Conservation (phyloP, 2,113 vertebrate genomes). For the Caloenas nicobarica region DNA sequence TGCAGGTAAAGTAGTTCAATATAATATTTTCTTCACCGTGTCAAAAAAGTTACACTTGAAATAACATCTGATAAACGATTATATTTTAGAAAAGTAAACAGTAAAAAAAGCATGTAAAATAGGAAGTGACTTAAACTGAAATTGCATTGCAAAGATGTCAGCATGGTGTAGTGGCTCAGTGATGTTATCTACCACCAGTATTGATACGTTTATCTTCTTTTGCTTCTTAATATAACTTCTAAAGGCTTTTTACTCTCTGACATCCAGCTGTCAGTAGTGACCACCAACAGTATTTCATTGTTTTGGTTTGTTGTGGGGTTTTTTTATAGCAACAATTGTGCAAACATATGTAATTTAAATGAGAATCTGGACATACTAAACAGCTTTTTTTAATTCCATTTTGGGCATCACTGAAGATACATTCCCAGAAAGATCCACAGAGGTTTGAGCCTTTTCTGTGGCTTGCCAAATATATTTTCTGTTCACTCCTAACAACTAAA, state of each 20-base stretch:
- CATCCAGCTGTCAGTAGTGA: background rate
- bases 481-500: conserved; percentile 41
- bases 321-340: conserved; percentile 2
- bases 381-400: conserved; percentile 20
- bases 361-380: background rate
- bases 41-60: conserved; percentile 32
- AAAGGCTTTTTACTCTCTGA: background rate
- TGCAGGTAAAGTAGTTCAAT: background rate
- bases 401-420: background rate
- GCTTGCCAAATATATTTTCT: conserved; percentile 41
- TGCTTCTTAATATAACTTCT: background rate
- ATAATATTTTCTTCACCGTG: background rate
- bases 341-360: conserved; percentile 4
- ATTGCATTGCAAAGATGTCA: conserved; percentile 10
- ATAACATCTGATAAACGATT: conserved; percentile 42
- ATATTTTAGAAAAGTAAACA: conserved; percentile 33
- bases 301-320: too few species aligned
- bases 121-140: conserved; percentile 19
- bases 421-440: conserved; percentile 5
- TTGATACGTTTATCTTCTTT: background rate
- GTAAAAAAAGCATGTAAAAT: background rate
- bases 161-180: background rate
- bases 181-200: background rate
- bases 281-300: background rate
- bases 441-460: conserved; percentile 24